Conservation (phyloP, 2,113 vertebrate species). For the Thryonomys swinderianus region DNA sequence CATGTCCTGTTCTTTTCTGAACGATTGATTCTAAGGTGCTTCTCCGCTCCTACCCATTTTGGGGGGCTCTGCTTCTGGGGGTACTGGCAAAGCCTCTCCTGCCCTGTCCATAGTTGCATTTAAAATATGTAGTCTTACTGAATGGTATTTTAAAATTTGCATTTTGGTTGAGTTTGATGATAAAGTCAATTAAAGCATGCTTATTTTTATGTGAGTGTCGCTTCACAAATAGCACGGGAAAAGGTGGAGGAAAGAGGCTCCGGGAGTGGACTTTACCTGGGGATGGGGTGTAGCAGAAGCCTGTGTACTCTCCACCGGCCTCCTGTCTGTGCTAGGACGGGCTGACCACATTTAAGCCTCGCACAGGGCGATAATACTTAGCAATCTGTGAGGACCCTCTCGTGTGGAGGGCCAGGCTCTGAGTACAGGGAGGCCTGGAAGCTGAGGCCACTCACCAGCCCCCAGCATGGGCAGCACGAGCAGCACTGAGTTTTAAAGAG, state of each 20-base stretch:
- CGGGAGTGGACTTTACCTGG: neutral
- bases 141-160: neutral
- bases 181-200: neutral
- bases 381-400: neutral
- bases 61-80: no score
- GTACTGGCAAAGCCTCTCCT: accelerated
- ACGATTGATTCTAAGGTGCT: neutral
- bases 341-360: neutral
- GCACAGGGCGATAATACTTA: neutral
- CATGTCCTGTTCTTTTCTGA: neutral
- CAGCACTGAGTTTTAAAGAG: accelerated
- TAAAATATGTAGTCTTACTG: neutral
- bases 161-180: neutral
- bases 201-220: neutral
- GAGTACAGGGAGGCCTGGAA: neutral
- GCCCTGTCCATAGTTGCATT: accelerated
- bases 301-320: accelerated
- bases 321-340: no score
- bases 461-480: accelerated
- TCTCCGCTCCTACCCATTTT: neutral
- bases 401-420: neutral
- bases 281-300: accelerated
- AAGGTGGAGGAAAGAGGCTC: neutral
- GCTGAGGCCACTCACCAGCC: accelerated
- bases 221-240: neutral